Evolutionary conservation across 1,140 invertebrate genomes (phyloP), one percentile per base, ranked within the genome.

Genomic region (Penaeus japonicus): DNA sequence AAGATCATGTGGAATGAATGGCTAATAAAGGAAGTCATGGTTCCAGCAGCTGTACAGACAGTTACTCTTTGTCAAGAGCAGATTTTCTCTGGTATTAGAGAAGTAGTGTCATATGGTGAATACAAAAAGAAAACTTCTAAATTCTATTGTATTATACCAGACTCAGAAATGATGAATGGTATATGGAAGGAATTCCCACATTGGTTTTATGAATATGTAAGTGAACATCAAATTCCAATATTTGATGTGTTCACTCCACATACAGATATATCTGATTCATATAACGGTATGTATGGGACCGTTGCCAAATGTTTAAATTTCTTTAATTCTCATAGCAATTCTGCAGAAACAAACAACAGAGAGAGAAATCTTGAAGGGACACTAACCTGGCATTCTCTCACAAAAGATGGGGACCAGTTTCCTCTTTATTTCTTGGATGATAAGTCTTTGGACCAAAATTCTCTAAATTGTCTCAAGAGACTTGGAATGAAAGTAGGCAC

Each of bases 401-500:
- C 35, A n/a, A 39, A 78, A n/a, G 20, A 27, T 24, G 55, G 75
- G 4, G n/a, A 79, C 53, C 4, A 79, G 15, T 86, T 62, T 59
- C 77, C 84, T n/a, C 20, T 86, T 17, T 79, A 86, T 35, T 86
- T 86, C 4, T n/a, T 1, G 1, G 1, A 35, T 5, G 27, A 4
- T 20, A 70, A 0, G 18, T 20, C 32, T 15, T 62, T n/a, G n/a
- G n/a, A n/a, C n/a, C n/a, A 53, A 3, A 10, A 80, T 10, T 57
- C 62, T 47, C 30, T 57, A 3, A 59, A 86, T 32, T 62, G 57
- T 18, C 27, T 86, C 12, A 79, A 27, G 59, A 59, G 84, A 24
- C 84, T 86, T 39, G 84, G 84, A 4, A 86, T 86, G 84, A 86
- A 86, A 79, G 4, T 86, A 15, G 24, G 84, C 32, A 86, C 53